Percentiles rank a stretch among this genome's conserved stretches.
phyloP scores from a whole-genome alignment of 1,140 invertebrate genomes.

The Ruditapes philippinarum region DNA sequence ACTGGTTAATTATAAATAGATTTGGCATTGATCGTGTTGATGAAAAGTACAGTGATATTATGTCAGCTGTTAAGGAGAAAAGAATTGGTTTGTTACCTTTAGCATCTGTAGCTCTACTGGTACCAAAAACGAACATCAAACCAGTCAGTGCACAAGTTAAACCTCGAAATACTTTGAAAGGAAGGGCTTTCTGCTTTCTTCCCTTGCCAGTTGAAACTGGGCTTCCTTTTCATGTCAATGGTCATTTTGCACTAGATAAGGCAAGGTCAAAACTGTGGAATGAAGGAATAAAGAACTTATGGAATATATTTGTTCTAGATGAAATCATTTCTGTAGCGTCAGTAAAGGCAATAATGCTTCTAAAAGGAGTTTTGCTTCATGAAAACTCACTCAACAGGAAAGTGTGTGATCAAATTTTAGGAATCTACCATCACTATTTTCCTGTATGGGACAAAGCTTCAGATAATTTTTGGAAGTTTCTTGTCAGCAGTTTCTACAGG shows the following conservation, averaged over 20 bases:
- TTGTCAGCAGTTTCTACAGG: constrained; percentile 26
- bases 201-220: constrained; percentile 9
- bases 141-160: no score
- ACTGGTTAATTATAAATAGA: constrained; percentile 75
- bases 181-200: constrained; percentile 37
- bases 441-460: constrained; percentile 24
- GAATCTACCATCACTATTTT: constrained; percentile 60
- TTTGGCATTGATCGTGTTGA: constrained; percentile 72
- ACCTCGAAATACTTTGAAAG: no score
- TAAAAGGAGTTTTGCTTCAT: no score
- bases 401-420: no score
- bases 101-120: constrained; percentile 9
- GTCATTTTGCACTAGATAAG: constrained; percentile 74
- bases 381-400: no score
- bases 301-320: constrained; percentile 75
- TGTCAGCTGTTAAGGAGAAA: constrained; percentile 52
- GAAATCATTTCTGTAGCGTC: no score
- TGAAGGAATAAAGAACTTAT: constrained; percentile 67
- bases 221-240: constrained; percentile 34
- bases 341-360: no score
- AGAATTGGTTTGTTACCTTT: constrained; percentile 73
- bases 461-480: constrained; percentile 47
- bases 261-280: constrained; percentile 76
- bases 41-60: neutral
- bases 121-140: neutral